Conservation (phyloP, 1,140 invertebrate species). For the Aphaenogaster rudis region DNA sequence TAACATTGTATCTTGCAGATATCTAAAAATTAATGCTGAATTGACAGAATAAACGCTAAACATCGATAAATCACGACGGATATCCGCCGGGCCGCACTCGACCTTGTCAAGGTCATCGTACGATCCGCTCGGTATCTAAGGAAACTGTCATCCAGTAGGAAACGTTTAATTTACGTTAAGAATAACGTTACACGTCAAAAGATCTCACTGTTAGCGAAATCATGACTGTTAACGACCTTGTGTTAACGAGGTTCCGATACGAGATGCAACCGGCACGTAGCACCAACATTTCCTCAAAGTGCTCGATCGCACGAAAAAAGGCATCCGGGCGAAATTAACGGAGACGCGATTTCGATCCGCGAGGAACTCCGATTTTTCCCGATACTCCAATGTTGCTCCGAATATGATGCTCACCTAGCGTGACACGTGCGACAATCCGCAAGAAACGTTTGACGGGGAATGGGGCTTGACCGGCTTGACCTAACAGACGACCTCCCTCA, state of each 20-base stretch:
- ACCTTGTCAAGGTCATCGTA: constrained; percentile 77
- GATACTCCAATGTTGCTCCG: background rate
- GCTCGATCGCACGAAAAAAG: background rate
- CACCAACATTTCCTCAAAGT: constrained; percentile 57
- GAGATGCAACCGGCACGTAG: constrained; percentile 61
- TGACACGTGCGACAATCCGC: constrained; percentile 58
- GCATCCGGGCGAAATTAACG: background rate
- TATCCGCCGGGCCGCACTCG: constrained; percentile 11
- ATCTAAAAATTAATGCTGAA: background rate
- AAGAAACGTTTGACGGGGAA: constrained; percentile 70
- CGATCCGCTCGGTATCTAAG: background rate
- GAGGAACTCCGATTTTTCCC: background rate
- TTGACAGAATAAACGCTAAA: background rate
- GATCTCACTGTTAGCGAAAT: constrained; percentile 4
- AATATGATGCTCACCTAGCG: constrained; percentile 71
- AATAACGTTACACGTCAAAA: background rate
- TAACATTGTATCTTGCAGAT: background rate
- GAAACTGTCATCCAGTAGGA: background rate
- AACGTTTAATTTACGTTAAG: background rate
- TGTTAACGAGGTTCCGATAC: constrained; percentile 52
- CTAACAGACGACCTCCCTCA: constrained; percentile 77
- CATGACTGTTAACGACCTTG: constrained; percentile 68
- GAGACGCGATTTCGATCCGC: background rate
- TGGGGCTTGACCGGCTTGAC: constrained; percentile 76
- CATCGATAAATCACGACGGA: background rate